A percentile compares a stretch with the other conserved stretches of the same genome.
Evolutionary conservation across 2,888 invertebrate genomes (phyloP).

Genomic region (Eumerus sabulonum): DNA sequence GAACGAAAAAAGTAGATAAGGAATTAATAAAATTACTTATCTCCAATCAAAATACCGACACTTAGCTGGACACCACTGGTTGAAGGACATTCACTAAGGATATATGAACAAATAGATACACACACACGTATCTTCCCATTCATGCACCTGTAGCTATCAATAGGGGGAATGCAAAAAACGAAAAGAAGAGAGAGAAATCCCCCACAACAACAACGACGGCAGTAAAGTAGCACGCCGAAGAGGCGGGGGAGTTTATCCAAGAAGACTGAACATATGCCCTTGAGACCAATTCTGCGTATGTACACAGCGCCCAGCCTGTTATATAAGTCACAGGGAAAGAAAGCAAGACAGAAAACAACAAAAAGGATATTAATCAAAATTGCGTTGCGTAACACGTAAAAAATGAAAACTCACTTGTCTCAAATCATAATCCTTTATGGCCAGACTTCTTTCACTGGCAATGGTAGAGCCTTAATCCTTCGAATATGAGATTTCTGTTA

Average conservation of each 20-base stretch:
- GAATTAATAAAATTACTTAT: slow-evolving; percentile 33
- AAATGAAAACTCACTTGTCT: slow-evolving; percentile 57
- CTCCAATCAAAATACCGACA: slow-evolving; percentile 41
- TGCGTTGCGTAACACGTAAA: slow-evolving; percentile 51
- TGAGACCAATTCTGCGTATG: slow-evolving; percentile 54
- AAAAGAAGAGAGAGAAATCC: too few relatives aligned
- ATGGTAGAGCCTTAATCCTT: slow-evolving; percentile 4
- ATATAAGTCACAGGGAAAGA: slow-evolving; percentile 49
- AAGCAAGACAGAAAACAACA: neutral
- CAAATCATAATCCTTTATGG: slow-evolving; percentile 63
- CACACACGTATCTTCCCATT: neutral
- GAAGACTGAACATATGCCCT: slow-evolving; percentile 51
- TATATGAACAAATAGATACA: too few relatives aligned
- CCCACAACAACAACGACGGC: slow-evolving; percentile 14
- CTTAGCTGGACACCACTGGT: slow-evolving; percentile 10
- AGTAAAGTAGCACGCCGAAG: neutral
- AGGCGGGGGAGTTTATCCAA: slow-evolving; percentile 26
- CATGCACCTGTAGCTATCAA: slow-evolving; percentile 64
- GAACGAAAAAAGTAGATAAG: too few relatives aligned
- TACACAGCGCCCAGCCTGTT: slow-evolving; percentile 60
- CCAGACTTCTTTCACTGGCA: slow-evolving; percentile 23
- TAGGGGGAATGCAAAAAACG: neutral
- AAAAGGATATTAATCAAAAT: slow-evolving; percentile 38
- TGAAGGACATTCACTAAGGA: neutral
- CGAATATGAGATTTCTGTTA: neutral